phyloP scores from a whole-genome alignment of 1,140 invertebrate genomes.

The Schlechtendalia chinensis region DNA sequence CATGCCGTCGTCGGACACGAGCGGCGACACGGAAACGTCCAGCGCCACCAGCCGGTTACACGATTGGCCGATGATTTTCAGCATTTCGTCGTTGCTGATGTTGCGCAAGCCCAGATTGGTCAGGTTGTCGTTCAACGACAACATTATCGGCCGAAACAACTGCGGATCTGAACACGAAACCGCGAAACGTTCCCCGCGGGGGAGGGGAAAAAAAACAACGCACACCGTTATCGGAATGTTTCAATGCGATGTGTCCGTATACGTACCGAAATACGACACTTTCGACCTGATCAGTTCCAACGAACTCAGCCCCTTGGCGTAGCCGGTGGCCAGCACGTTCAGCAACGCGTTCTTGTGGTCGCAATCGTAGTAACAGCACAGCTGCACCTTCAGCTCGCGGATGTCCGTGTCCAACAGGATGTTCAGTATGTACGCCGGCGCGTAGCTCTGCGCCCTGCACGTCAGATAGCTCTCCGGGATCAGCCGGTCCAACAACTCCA shows the following conservation, averaged over 20 bases:
- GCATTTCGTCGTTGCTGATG: slow-evolving; percentile 58
- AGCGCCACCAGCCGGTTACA: slow-evolving; percentile 58
- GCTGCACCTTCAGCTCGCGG: slow-evolving; percentile 57
- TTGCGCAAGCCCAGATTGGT: slow-evolving; percentile 57
- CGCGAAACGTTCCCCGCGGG: too few species aligned
- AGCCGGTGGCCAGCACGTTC: slow-evolving; percentile 57
- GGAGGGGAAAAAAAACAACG: too few species aligned
- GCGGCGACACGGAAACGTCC: slow-evolving; percentile 58
- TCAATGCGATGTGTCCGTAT: too few species aligned
- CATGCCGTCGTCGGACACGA: slow-evolving; percentile 58
- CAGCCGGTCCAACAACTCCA: slow-evolving; percentile 56
- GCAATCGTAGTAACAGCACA: slow-evolving; percentile 61
- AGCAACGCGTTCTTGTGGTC: slow-evolving; percentile 59
- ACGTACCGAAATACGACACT: slow-evolving; percentile 56
- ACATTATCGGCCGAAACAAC: slow-evolving; percentile 56
- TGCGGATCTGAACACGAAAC: slow-evolving; percentile 55
- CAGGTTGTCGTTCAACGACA: slow-evolving; percentile 56
- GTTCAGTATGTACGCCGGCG: slow-evolving; percentile 57
- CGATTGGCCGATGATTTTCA: slow-evolving; percentile 58
- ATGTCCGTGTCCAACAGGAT: slow-evolving; percentile 58
- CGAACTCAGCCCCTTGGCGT: slow-evolving; percentile 57
- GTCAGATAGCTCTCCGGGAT: slow-evolving; percentile 51
- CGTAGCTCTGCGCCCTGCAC: slow-evolving; percentile 57
- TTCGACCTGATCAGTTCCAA: slow-evolving; percentile 58
- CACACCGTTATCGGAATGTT: too few species aligned